Base-by-base conservation (phyloP, 2,888 invertebrate genomes). In the Diplolepis rosae region DNA sequence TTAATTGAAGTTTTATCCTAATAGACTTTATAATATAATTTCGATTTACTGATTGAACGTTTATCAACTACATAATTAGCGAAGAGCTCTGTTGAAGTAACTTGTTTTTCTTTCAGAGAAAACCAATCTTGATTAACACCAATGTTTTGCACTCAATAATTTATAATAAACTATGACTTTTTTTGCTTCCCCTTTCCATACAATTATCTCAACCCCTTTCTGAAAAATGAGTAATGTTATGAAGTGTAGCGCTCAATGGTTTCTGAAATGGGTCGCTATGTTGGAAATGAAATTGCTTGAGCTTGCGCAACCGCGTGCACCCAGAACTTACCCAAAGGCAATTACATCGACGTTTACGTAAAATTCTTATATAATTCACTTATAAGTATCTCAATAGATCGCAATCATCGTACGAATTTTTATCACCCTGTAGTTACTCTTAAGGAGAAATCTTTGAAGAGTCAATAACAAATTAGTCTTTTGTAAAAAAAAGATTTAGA, bases 281-380 rank as follows among this genome's bases (percentile, higher is more conserved):
- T 48, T 66, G 13, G 39, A 69, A 69, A 67, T 42, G 42, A 65
- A 61, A 72, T 70, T 72, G 52, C 52, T 61, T 11, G 28, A 69
- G 45, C 51, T 72, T 72, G 66, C 65, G 27, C 35, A 72, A 72
- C 51, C 22, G 15, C 30, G 15, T 50, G 32, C 15, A 15, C 7
- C 11, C 18, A 54, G 28, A 65, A 13, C 65, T 65, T 48, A 35
- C 42, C 11, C n/a, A 3, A 71, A 71, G 56, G 66, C 61, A 61
- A 72, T 70, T 74, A 51, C 39, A n/a, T 56, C 24, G 30, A 56
- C 28, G 48, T 71, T 73, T 76, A 52, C 76, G 73, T 71, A 76
- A 76, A 35, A n/a, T 50, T 11, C 32, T 72, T 76, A 69, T 65
- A 52, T 51, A 72, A 77, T 39, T 9, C 50, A 68, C 66, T 72